Conservation (phyloP, 2,113 vertebrate species). For the Axis porcinus region DNA sequence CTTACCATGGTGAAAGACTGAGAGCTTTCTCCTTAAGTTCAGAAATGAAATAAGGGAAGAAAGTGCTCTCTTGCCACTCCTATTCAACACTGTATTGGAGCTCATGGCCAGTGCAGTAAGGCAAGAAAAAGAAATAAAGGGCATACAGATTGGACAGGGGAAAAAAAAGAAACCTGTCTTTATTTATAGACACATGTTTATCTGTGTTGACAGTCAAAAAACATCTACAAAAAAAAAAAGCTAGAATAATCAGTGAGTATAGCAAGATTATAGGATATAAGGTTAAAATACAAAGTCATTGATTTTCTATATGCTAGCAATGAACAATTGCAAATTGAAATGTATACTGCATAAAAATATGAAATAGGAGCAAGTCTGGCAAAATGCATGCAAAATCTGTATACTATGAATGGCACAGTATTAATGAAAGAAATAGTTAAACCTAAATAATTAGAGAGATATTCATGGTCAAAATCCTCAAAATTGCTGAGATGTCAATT, state of each 20-base stretch:
- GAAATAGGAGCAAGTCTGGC: neutral
- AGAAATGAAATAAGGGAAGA: neutral
- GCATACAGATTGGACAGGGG: neutral
- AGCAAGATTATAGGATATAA: neutral
- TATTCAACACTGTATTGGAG: neutral
- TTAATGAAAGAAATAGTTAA: neutral
- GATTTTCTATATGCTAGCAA: neutral
- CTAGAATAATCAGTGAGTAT: neutral
- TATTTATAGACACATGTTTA: neutral
- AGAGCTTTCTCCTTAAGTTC: neutral
- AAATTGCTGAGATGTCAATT: neutral
- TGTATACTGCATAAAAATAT: neutral
- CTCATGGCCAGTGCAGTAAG: neutral
- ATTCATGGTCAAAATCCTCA: neutral
- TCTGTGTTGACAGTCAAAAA: neutral
- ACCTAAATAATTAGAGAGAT: neutral
- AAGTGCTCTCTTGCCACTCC: neutral
- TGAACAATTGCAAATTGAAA: neutral
- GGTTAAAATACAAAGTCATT: neutral
- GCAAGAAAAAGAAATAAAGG: neutral
- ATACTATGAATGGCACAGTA: neutral
- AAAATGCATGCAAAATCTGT: neutral
- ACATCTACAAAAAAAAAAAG: neutral
- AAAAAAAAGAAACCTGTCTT: neutral
- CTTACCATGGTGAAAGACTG: neutral